Evolutionary conservation across 2,888 invertebrate genomes (phyloP), one percentile per base, ranked within the genome.

Genomic region (Philereme vetulata): DNA sequence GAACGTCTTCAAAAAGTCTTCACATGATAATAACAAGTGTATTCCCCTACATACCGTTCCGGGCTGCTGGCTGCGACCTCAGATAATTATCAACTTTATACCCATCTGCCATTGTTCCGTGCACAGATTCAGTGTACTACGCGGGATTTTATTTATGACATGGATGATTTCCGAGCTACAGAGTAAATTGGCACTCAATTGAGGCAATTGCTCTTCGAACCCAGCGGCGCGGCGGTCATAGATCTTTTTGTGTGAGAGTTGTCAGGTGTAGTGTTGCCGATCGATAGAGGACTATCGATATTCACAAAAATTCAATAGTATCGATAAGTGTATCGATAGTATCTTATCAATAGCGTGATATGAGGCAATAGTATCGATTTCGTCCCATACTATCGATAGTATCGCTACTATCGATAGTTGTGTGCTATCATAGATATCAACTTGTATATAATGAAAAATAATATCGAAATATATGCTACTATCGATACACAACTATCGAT

Each of bases 1-100:
- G 91, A 92, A 90, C 88, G 85, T 88, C 89, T 90, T 90, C 81
- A 83, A 87, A 89, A 88, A 79, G 71, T 92, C 90, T 91, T 92
- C 91, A 90, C 91, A 92, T 92, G 90, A 85, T 86, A 84, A 82
- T 84, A 87, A 85, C 84, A 81, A 81, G 81, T 76, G 80, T 76
- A 80, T 84, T 84, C 87, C 88, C 88, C 86, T 78, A 82, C 88
- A 89, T 86, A 84, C 77, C 86, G 90, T 90, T 90, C 88, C 85
- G 86, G 85, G 72, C 80, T 73, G 88, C 71, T 81, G 88, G 78
- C 66, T 77, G 57, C 82, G 88, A 90, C 90, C 90, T 87, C 86
- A 79, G 85, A 90, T 88, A 87, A 89, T 90, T 86, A 91, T 88
- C 88, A 82, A 83, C 80, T 85, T 85, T 86, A 86, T 86, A 82